Base-by-base conservation (phyloP, 2,797 vertebrate species). In the Pagetopsis macropterus region DNA sequence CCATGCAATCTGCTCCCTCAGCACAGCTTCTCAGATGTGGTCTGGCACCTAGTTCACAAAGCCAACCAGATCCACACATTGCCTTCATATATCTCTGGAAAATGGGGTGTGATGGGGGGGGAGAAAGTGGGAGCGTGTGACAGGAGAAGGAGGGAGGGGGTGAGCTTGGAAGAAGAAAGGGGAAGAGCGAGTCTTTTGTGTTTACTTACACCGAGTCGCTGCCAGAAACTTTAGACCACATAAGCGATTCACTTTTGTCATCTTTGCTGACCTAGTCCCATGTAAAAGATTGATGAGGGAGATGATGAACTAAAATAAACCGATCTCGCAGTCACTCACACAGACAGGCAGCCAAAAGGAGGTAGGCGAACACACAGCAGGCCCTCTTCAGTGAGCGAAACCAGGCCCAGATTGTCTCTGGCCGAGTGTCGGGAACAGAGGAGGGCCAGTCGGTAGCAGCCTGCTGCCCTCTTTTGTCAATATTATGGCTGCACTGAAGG, bases 41-140 rank as follows among this genome's bases (percentile, higher is more conserved):
- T 96, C 94, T 96, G 96, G 96, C 95, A 94, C 93, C 88, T 92
- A 94, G 95, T 95, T 96, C 94, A 95, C 93, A 95, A 94, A 94
- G 94, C 92, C 89, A 93, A 94, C 91, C 88, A 92, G 93, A 94
- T 94, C 94, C 88, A 88, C 92, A 95, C 88, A 88, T 94, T 95
- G 94, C 88, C 92, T 89, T 94, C 80, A 16, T 95, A 91, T 91
- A 92, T 93, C 91, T 91, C 87, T 86, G 86, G 84, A 90, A 83
- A 72, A 43, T 79, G 74, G 64, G 63, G 84, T 59, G 83, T 56
- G 75, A 78, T 43, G 82, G 80, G 45, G 16, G 55, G 78, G 40
- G 61, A 50, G 80, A 80, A 68, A 75, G 78, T 76, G 58, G 69
- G 78, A 72, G 76, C 15, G 76, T 57, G 72, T 68, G 85, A 86